Percentiles rank a stretch among this genome's conserved stretches.
Conservation (phyloP, 2,888 invertebrate species). For the Mythimna impura region DNA sequence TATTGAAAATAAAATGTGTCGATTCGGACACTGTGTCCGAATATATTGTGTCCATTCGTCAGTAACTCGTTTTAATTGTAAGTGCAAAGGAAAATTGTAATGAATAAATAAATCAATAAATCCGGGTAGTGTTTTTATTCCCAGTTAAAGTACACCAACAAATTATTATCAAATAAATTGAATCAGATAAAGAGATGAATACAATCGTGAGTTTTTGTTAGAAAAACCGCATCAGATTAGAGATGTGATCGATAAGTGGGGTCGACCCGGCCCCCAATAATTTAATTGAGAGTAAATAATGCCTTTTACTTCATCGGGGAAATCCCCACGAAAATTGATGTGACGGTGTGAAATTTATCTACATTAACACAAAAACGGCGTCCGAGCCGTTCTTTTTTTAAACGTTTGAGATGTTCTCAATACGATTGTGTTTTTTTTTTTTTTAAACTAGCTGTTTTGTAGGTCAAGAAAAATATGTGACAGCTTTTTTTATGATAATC, state of each 20-base stretch:
- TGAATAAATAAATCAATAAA: not conserved
- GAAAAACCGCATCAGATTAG: not conserved
- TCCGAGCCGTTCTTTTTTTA: constrained; percentile 3
- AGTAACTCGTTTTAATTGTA: too few species aligned
- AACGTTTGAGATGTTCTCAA: not conserved
- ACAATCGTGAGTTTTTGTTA: constrained; percentile 18
- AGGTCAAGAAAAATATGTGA: constrained; percentile 10
- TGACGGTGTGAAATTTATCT: constrained; percentile 28
- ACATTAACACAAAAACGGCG: constrained; percentile 20
- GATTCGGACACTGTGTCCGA: too few species aligned
- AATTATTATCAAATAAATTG: constrained; percentile 17
- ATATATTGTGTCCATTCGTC: too few species aligned
- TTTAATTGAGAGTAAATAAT: constrained; percentile 21
- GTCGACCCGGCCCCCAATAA: not conserved
- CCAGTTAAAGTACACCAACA: constrained; percentile 5
- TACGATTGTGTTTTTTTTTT: not conserved
- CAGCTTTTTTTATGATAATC: constrained; percentile 8
- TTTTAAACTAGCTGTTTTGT: not conserved
- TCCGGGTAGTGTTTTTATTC: not conserved
- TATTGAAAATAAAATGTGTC: too few species aligned
- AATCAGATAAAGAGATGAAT: constrained; percentile 21
- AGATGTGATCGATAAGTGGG: constrained; percentile 34
- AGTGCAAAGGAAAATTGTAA: too few species aligned
- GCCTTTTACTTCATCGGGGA: constrained; percentile 27
- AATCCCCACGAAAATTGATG: constrained; percentile 21